Percentiles rank a stretch among this genome's conserved stretches.
Conservation (phyloP, 2,113 vertebrate species). For the Mola mola region DNA sequence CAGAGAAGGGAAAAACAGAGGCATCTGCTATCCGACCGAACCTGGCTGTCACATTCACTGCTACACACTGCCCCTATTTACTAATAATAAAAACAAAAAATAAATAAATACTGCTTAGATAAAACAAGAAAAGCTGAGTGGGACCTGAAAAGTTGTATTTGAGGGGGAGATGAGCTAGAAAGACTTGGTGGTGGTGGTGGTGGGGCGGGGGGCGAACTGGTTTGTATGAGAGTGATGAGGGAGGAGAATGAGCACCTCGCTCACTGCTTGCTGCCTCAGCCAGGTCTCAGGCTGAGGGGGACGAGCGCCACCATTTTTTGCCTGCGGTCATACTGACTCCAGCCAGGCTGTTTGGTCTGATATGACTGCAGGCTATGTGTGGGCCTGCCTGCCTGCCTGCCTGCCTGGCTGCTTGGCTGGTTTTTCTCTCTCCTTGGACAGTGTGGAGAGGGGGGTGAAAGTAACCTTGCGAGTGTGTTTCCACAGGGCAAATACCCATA, state of each 20-base stretch:
- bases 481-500: slow-evolving; percentile 73
- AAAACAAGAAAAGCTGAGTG: slow-evolving; percentile 36
- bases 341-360: slow-evolving; percentile 74
- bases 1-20: slow-evolving; percentile 28
- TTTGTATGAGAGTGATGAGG: slow-evolving; percentile 1
- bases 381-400: slow-evolving; percentile 56
- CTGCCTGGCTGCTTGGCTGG: slow-evolving; percentile 57
- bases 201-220: too few relatives aligned
- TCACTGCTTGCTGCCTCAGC: slow-evolving; percentile 43
- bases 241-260: slow-evolving; percentile 35
- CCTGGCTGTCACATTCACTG: slow-evolving; percentile 39
- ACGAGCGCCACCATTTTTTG: slow-evolving; percentile 64
- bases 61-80: too few relatives aligned
- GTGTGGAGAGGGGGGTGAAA: slow-evolving; percentile 2
- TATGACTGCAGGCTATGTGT: slow-evolving; percentile 78
- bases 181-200: neutral
- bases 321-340: slow-evolving; percentile 78
- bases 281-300: slow-evolving; percentile 56
- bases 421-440: slow-evolving; percentile 43
- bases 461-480: slow-evolving; percentile 61
- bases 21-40: slow-evolving; percentile 60
- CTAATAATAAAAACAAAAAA: slow-evolving; percentile 35
- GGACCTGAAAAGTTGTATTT: slow-evolving; percentile 16
- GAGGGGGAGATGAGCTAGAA: slow-evolving; percentile 16
- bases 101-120: slow-evolving; percentile 27